Percentiles rank a stretch among this genome's conserved stretches.
Conservation (phyloP, 2,113 vertebrate species). For the Ondatra zibethicus region DNA sequence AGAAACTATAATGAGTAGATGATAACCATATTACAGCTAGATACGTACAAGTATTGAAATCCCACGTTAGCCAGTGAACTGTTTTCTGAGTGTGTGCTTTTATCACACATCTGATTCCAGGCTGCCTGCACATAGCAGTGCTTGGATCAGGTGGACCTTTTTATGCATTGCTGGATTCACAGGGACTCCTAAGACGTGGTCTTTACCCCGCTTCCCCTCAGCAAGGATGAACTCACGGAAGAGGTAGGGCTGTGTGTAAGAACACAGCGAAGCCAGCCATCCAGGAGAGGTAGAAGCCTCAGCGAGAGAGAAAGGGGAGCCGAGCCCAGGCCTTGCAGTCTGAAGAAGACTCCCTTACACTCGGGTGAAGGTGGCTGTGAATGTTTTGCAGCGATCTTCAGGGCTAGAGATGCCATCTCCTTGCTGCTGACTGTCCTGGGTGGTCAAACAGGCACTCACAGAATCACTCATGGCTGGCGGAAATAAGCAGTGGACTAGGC, state of each 20-base stretch:
- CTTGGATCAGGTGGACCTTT: background rate
- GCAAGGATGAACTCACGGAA: background rate
- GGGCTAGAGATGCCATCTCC: background rate
- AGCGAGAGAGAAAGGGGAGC: background rate
- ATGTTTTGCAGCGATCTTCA: background rate
- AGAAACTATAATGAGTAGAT: background rate
- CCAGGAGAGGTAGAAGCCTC: background rate
- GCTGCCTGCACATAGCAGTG: background rate
- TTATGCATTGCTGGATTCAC: background rate
- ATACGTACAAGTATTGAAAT: background rate
- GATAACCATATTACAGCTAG: background rate
- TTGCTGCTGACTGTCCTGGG: background rate
- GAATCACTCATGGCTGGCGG: background rate
- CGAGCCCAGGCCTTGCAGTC: background rate
- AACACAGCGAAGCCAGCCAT: background rate
- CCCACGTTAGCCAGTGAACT: background rate
- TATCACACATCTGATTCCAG: background rate
- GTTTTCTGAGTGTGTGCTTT: background rate
- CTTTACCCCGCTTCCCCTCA: background rate
- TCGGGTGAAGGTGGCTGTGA: background rate
- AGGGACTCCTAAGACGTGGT: background rate
- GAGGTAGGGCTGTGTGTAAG: background rate
- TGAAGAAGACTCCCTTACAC: background rate
- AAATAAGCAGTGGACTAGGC: background rate
- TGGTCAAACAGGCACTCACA: background rate